A percentile compares a stretch with the other conserved stretches of the same genome.
Evolutionary conservation across 2,113 vertebrate genomes (phyloP).

Genomic region (Cryptoleucopteryx plumbea): DNA sequence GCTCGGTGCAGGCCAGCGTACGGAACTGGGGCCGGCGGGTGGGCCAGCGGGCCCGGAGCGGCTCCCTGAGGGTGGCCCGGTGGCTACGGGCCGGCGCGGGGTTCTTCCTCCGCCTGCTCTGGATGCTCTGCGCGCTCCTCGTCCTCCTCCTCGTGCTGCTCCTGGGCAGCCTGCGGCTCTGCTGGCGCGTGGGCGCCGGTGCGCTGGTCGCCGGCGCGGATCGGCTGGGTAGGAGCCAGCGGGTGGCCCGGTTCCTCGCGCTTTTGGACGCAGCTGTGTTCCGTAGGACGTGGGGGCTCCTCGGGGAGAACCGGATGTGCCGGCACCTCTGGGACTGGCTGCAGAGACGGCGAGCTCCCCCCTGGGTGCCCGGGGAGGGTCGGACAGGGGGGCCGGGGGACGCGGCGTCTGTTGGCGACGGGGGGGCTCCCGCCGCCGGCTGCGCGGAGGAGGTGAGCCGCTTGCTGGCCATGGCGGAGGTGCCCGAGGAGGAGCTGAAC

Average conservation of each 20-base stretch:
- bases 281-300: conserved; percentile 61
- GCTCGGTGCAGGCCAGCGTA: too few species aligned
- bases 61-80: too few species aligned
- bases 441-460: conserved; percentile 84
- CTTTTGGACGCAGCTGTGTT: conserved; percentile 4
- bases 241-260: conserved; percentile 5
- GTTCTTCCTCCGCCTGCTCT: too few species aligned
- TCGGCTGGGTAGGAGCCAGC: conserved; percentile 56
- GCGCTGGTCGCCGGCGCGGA: conserved; percentile 14
- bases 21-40: too few species aligned
- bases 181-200: too few species aligned
- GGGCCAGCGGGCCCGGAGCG: too few species aligned
- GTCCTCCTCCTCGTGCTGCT: too few species aligned
- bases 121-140: too few species aligned
- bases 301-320: conserved; percentile 73
- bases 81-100: too few species aligned
- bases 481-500: conserved; percentile 89
- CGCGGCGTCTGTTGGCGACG: background rate
- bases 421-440: conserved; percentile 23
- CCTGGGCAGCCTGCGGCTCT: too few species aligned
- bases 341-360: background rate
- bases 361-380: conserved; percentile 35
- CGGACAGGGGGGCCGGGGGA: conserved; percentile 25
- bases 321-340: conserved; percentile 51
- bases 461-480: conserved; percentile 81